Evolutionary conservation across 1,140 invertebrate species (phyloP).

Genomic region (Helicoverpa armigera): DNA sequence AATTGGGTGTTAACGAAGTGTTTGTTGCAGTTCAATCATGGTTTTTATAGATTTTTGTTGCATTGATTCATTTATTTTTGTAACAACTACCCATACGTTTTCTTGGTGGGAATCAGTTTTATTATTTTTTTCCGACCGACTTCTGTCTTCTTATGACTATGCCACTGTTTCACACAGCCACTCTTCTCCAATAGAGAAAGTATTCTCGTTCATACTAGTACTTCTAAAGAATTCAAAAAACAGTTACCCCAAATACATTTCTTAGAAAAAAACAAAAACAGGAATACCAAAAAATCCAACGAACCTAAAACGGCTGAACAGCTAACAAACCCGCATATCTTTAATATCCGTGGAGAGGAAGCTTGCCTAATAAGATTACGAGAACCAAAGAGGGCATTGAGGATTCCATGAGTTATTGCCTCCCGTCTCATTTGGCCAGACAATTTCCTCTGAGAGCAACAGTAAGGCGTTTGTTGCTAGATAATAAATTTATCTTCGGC

Average conservation of each 20-base stretch:
- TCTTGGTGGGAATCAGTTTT: too few species aligned
- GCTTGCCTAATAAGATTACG: constrained; percentile 72
- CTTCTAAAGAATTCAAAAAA: too few species aligned
- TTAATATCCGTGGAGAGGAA: constrained; percentile 60
- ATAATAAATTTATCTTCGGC: constrained; percentile 70
- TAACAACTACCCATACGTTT: too few species aligned
- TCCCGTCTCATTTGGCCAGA: constrained; percentile 73
- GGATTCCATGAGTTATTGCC: constrained; percentile 72
- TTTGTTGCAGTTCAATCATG: too few species aligned
- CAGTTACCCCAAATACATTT: background rate
- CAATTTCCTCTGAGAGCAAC: constrained; percentile 74
- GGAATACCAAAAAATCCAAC: constrained; percentile 15
- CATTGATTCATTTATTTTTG: too few species aligned
- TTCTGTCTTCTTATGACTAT: too few species aligned
- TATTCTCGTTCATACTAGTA: too few species aligned
- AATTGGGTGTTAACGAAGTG: background rate
- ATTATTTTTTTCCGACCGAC: too few species aligned
- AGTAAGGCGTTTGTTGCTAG: constrained; percentile 64
- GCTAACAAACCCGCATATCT: constrained; percentile 47
- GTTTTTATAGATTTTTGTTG: too few species aligned
- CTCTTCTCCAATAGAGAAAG: too few species aligned
- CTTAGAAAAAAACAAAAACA: background rate
- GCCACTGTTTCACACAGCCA: too few species aligned
- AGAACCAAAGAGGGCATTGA: constrained; percentile 73
- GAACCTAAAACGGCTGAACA: constrained; percentile 24